Evolutionary conservation across 2,888 invertebrate species (phyloP), one percentile per base, ranked within the genome.

Genomic region (Parnassius smintheus): DNA sequence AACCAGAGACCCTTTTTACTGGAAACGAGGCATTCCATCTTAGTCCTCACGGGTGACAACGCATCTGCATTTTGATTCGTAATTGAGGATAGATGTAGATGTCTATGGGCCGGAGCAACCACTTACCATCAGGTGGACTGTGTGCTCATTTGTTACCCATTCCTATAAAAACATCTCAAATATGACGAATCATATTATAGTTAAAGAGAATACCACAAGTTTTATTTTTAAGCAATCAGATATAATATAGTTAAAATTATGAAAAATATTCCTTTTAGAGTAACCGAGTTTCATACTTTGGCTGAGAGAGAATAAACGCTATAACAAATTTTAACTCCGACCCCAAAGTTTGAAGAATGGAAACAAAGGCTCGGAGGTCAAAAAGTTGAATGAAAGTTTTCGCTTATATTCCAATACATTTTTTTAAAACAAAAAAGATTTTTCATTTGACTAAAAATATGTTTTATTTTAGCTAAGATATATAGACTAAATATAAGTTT

Each of bases 311-410:
- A 57, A 51, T 56, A 53, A 49, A 48, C 42, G 54, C 25, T 49
- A 49, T 56, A 54, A 54, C 42, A 58, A 62, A 62, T 41, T 62
- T 62, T 41, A 58, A 57, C 62, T 53, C 44, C 53, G 53, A 58
- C 53, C 48, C 48, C 46, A 42, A 57, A 62, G 62, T 62, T 62
- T 62, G 53, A 57, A 62, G 53, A 62, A 62, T 48, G 42, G 58
- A 62, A 62, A 62, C 57, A 62, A 62, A 62, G 57, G 22, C 48
- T 44, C 54, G 42, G 53, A 61, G 25, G 48, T 58, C 53, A 42
- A 62, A 62, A 44, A 62, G 57, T 53, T 49, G 49, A 49, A 57
- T 56, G 25, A 49, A 57, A 62, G 35, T 58, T 61, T 52, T 56
- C 49, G 53, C 53, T 62, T 58, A 58, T 49, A 57, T 58, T 62